Base-by-base conservation (phyloP, 2,797 vertebrate species). In the Thunnus albacares region DNA sequence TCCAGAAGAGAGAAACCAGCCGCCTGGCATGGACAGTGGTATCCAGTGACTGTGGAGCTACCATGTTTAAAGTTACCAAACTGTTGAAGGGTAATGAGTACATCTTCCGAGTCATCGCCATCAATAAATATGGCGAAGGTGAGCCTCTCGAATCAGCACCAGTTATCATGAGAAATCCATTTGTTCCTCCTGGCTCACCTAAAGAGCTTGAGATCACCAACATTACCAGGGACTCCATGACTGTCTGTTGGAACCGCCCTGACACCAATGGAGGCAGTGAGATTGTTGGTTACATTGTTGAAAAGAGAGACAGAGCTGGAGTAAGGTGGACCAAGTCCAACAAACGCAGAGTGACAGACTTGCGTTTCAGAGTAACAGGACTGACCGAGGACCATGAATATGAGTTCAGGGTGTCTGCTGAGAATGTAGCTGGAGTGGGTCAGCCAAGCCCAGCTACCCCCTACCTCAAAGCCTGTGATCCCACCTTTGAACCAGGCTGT, bases 1-100 rank as follows among this genome's bases (percentile, higher is more conserved):
- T 99, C 93, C 97, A 99, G 91, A 99, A 98, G 91, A 96, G 98
- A 95, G 98, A 99, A 96, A 99, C 98, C 33, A 99, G 98, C 87
- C 97, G 98, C 45, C 94, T 99, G 84, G 97, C 98, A 49, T 99
- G 98, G 98, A 99, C 98, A 86, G 93, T 99, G 83, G 98, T 99
- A 83, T 94, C 96, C 77, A 90, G 96, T 87, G 98, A 99, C 80
- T 97, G 97, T 93, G 94, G 96, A 82, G 97, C 98, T 77, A 97
- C 97, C 78, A 97, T 97, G 94, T 88, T 97, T 72, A 99, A 99
- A 94, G 97, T 99, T 91, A 99, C 98, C 82, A 99, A 99, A 92
- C 96, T 99, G 76, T 90, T 99, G 76, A 97, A 98, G 94, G 98
- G 98, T 79, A 99, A 99, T 92, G 98, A 99, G 81, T 99, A 99